Evolutionary conservation across 2,888 invertebrate species (phyloP).

Genomic region (Chloroclystis v-ata): DNA sequence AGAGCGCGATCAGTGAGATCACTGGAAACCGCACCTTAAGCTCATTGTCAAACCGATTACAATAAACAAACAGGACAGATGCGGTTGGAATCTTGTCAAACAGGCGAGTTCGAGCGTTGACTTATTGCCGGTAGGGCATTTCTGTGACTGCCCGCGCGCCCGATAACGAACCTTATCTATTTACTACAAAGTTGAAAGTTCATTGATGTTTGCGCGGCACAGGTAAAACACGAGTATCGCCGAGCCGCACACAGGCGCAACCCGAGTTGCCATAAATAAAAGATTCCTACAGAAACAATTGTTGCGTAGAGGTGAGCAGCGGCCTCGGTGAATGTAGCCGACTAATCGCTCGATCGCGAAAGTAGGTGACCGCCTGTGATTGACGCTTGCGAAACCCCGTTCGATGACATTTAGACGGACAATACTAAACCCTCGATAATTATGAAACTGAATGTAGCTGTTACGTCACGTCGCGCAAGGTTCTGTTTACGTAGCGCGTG

Average conservation of each 20-base stretch:
- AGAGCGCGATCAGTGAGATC: slow-evolving; percentile 66
- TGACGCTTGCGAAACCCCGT: slow-evolving; percentile 75
- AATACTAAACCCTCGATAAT: slow-evolving; percentile 63
- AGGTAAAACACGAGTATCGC: slow-evolving; percentile 74
- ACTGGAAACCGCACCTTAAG: slow-evolving; percentile 79
- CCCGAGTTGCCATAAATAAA: slow-evolving; percentile 74
- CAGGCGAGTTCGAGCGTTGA: slow-evolving; percentile 78
- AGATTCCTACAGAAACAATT: slow-evolving; percentile 79
- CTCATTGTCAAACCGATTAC: slow-evolving; percentile 79
- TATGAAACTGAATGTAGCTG: slow-evolving; percentile 52
- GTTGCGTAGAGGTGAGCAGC: slow-evolving; percentile 76
- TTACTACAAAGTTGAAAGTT: slow-evolving; percentile 36
- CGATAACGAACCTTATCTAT: slow-evolving; percentile 38
- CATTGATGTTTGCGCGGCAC: slow-evolving; percentile 35
- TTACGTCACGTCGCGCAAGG: slow-evolving; percentile 31
- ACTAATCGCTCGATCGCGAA: slow-evolving; percentile 77
- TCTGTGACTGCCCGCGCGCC: slow-evolving; percentile 44
- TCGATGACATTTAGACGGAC: slow-evolving; percentile 76
- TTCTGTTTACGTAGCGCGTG: slow-evolving; percentile 18
- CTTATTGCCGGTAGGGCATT: slow-evolving; percentile 77
- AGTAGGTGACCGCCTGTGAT: slow-evolving; percentile 78
- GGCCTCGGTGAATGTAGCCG: slow-evolving; percentile 73
- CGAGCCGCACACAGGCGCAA: slow-evolving; percentile 60
- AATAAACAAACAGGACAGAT: slow-evolving; percentile 78
- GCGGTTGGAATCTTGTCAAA: slow-evolving; percentile 79